phyloP scores from a whole-genome alignment of 2,888 invertebrate species.

The Meteorus colon region DNA sequence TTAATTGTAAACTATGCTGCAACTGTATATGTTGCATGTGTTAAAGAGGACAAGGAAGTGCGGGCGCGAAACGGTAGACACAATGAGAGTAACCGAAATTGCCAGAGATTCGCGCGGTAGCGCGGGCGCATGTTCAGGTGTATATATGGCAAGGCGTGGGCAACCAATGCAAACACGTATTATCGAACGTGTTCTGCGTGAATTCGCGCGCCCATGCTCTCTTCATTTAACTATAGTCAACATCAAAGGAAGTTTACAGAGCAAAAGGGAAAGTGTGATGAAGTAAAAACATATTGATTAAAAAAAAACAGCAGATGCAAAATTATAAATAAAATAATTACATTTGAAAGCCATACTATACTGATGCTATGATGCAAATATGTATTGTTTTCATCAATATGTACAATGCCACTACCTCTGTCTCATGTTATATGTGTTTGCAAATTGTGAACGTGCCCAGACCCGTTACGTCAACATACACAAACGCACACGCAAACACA shows the following conservation, averaged over 20 bases:
- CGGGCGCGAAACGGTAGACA: slow-evolving; percentile 46
- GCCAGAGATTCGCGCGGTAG: slow-evolving; percentile 1
- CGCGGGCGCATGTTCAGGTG: slow-evolving; percentile 26
- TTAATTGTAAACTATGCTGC: slow-evolving; percentile 1
- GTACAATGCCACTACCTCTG: too few relatives aligned
- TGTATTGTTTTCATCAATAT: too few relatives aligned
- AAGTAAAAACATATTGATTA: neutral
- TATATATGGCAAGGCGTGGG: slow-evolving; percentile 33
- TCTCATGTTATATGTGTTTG: neutral
- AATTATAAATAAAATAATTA: neutral
- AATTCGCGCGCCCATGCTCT: too few relatives aligned
- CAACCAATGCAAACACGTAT: slow-evolving; percentile 41
- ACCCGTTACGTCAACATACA: slow-evolving; percentile 1
- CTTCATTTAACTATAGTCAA: slow-evolving; percentile 22
- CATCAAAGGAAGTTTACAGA: neutral
- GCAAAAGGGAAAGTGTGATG: neutral
- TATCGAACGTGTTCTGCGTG: slow-evolving; percentile 25
- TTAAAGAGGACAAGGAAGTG: slow-evolving; percentile 17
- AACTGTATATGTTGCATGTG: neutral
- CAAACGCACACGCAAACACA: neutral
- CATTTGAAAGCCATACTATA: neutral
- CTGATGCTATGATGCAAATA: too few relatives aligned
- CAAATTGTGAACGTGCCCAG: neutral
- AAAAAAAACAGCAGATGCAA: neutral
- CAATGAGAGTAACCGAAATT: slow-evolving; percentile 11